Conservation (phyloP, 2,797 vertebrate species). For the Poeciliopsis gracilis region DNA sequence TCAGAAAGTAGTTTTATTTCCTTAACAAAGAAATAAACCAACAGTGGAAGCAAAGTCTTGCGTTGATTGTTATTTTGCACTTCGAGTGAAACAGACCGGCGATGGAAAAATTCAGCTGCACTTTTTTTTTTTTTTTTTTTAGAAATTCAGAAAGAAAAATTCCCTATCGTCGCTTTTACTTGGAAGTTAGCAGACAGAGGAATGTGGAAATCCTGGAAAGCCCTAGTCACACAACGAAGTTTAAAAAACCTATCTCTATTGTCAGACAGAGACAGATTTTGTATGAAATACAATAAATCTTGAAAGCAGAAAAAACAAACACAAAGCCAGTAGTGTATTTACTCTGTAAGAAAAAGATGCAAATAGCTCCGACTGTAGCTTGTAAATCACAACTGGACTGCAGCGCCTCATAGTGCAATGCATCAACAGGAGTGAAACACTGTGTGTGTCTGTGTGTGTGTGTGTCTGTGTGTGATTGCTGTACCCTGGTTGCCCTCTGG, state of each 20-base stretch:
- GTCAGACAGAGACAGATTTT: background rate
- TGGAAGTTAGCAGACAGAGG: background rate
- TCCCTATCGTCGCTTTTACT: background rate
- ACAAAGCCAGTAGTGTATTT: constrained; percentile 47
- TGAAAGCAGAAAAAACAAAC: constrained; percentile 52
- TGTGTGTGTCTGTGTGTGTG: background rate
- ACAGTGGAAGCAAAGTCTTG: background rate
- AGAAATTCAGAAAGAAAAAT: background rate
- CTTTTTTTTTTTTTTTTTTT: background rate
- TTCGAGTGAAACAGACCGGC: background rate
- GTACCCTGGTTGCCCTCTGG: constrained; percentile 60
- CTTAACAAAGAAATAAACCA: background rate
- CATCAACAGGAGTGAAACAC: constrained; percentile 47
- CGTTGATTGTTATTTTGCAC: background rate
- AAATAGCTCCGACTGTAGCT: constrained; percentile 51
- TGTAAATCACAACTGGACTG: constrained; percentile 70
- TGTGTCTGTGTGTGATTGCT: constrained; percentile 8
- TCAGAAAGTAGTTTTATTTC: background rate
- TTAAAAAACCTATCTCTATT: background rate
- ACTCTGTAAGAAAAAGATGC: constrained; percentile 49
- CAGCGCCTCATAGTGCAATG: constrained; percentile 38
- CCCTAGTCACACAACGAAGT: background rate
- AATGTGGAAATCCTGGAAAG: background rate
- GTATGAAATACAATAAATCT: background rate
- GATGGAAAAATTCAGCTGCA: background rate